phyloP scores from a whole-genome alignment of 2,113 vertebrate genomes.

The rat (Rattus norvegicus) region GRCr8 NC_086032.1:66954501-66955000 shows the following conservation, averaged over 20 bases:
- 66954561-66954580: not conserved
- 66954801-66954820: no score
- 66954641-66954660: not conserved
- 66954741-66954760: not conserved
- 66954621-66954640: not conserved
- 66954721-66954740: not conserved
- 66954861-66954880: no score
- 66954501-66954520: slow-evolving; percentile 89
- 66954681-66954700: slow-evolving; percentile 2
- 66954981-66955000: slow-evolving; percentile 40
- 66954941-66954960: not conserved
- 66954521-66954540: not conserved
- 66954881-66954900: no score
- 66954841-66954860: no score
- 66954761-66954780: no score
- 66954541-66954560: not conserved
- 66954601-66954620: not conserved
- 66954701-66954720: slow-evolving; percentile 1
- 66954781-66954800: no score
- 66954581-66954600: not conserved
- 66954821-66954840: no score
- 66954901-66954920: no score
- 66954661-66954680: not conserved
- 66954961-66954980: slow-evolving; percentile 25
- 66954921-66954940: no score